Evolutionary conservation across 92 coral and sea anemone genomes (phyloP).

Genomic region (Epizoanthus illoricatus): DNA sequence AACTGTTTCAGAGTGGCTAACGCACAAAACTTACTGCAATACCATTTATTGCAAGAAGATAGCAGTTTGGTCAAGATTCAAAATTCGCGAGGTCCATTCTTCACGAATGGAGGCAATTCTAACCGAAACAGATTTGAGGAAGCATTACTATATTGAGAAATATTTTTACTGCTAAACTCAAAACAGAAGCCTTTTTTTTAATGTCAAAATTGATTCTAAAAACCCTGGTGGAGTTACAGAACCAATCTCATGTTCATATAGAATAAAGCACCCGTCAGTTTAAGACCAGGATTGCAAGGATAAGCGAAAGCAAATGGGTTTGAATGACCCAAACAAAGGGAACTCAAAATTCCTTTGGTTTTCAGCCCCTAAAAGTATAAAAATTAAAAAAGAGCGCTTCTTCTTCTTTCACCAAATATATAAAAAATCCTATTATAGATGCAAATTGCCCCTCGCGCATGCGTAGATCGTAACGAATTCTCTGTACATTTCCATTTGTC

Average conservation of each 20-base stretch:
- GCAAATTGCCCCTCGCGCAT: not conserved
- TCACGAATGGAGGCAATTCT: too few relatives aligned
- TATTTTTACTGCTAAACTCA: not conserved
- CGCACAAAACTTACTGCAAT: too few relatives aligned
- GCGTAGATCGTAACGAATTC: not conserved
- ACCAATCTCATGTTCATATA: too few relatives aligned
- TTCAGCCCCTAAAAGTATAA: slow-evolving; percentile 2
- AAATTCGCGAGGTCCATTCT: too few relatives aligned
- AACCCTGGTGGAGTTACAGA: not conserved
- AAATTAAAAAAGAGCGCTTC: slow-evolving; percentile 12
- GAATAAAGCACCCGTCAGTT: not conserved
- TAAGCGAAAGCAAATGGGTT: slow-evolving; percentile 17
- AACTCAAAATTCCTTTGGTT: not conserved
- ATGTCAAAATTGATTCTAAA: slow-evolving; percentile 34
- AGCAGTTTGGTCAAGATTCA: too few relatives aligned
- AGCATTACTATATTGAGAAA: too few relatives aligned
- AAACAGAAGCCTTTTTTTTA: not conserved
- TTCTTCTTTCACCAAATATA: slow-evolving; percentile 18
- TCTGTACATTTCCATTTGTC: not conserved
- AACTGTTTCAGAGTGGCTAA: too few relatives aligned
- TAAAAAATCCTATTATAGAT: slow-evolving; percentile 36
- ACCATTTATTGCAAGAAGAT: too few relatives aligned
- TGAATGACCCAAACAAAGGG: slow-evolving; percentile 21
- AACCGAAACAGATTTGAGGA: too few relatives aligned
- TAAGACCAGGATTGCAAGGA: not conserved